Percentiles rank a stretch among this genome's conserved stretches.
Conservation (phyloP, 2,888 invertebrate species). For the Agapostemon virescens region DNA sequence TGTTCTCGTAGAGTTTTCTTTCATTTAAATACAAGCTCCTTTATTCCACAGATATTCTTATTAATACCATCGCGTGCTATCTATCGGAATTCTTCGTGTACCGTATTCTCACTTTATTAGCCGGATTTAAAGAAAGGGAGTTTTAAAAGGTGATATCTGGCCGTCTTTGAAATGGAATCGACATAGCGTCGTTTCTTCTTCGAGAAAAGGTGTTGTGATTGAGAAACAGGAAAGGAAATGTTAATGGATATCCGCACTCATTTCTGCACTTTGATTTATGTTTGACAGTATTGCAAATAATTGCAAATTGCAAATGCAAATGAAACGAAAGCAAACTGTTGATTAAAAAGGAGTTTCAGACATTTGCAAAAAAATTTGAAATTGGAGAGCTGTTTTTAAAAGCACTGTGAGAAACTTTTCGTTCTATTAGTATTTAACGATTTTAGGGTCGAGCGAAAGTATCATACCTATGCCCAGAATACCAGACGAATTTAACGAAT, state of each 20-base stretch:
- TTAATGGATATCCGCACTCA: constrained; percentile 3
- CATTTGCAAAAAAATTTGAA: not conserved
- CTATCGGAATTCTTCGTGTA: not conserved
- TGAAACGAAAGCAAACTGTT: not conserved
- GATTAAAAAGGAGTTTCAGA: not conserved
- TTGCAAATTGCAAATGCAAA: no score
- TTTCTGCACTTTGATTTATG: not conserved
- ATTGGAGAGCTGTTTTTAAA: not conserved
- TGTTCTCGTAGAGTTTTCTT: not conserved
- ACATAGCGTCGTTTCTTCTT: not conserved
- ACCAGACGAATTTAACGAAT: no score
- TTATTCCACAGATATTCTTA: not conserved
- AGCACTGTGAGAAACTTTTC: not conserved
- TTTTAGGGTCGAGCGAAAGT: no score
- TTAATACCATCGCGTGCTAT: not conserved
- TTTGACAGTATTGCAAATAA: no score
- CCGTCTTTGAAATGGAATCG: not conserved
- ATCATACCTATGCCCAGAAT: no score
- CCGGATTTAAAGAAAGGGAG: not conserved
- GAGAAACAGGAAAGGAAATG: not conserved
- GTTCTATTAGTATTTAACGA: no score
- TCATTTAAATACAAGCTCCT: not conserved
- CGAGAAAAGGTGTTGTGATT: not conserved
- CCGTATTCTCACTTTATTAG: constrained; percentile 11
- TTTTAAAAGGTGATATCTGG: not conserved